Base-by-base conservation (phyloP, 2,113 vertebrate genomes). In the Limanda limanda region DNA sequence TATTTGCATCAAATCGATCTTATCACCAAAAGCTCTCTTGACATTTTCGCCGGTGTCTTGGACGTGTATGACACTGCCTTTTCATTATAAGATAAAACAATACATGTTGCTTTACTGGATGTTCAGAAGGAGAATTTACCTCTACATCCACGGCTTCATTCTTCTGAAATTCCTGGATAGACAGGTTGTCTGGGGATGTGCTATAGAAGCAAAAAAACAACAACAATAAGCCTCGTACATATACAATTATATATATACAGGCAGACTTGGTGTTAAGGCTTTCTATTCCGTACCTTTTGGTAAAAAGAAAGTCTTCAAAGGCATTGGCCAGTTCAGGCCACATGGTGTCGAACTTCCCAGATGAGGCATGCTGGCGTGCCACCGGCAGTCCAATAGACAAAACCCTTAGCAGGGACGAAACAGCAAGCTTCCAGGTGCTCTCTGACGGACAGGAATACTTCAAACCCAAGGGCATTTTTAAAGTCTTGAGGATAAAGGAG, bases 111-210 rank as follows among this genome's bases (percentile, higher is more conserved):
- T 14, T 24, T 1, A 24, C 8, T 24, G 5, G 18, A 71, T 1
- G 2, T 10, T 3, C 15, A 12, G 21, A 66, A 24, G 0, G 56
- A 63, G 47, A 4, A 14, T 18, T 52, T 86, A 98, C 98, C 96
- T 99, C 97, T 45, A 99, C 97, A 88, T 99, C 98, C 84, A 99
- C 94, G 81, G 92, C 95, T 95, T 99, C 98, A 85, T 98, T 99
- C 94, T 96, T 98, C 91, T 98, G 97, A 94, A 99, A 99, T 83
- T 99, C 98, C 93, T 99, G 97, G 93, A 99, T 98, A 72, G 98
- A 99, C 72, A 99, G 91, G 93, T 99, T 99, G 94, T 99, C 98
- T 78, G 97, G 98, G 87, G 98, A 96, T 84, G 94, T 93, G 93
- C 98, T 99, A 55, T 0, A 60, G 81, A 67, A 56, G n/a, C 42